Evolutionary conservation across 1,140 invertebrate species (phyloP), one percentile per base, ranked within the genome.

Genomic region (Drosophila athabasca): DNA sequence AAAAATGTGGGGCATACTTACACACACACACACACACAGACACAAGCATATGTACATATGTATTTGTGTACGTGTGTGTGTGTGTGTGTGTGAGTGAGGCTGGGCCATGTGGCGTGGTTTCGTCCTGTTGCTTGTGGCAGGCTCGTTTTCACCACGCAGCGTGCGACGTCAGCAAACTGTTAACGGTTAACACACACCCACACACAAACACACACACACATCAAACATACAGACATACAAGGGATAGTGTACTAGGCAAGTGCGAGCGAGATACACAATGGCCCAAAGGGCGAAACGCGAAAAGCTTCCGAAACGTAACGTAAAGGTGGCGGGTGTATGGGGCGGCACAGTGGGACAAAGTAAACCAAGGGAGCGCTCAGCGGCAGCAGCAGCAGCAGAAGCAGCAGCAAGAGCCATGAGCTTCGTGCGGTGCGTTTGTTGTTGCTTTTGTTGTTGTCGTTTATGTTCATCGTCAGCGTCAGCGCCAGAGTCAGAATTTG

Each of bases 71-170:
- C n/a, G n/a, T n/a, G n/a, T n/a, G n/a, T n/a, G 9, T 39, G 35
- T 11, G 9, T 35, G 9, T 39, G 35, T 39, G 35, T 13, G 35
- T 39, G 26, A 24, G 51, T 24, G 51, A 11, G 50, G 26, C 52
- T 29, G 35, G 41, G 45, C 41, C 48, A 41, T 39, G 49, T 72
- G 41, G 60, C 48, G 62, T 62, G 41, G 29, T 35, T 51, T 43
- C 62, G 66, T 73, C 81, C 81, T 87, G 81, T 85, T 85, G 82
- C 81, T 85, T 85, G 73, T 87, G 81, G 65, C 77, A 80, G 79
- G 35, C 35, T 13, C 68, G 82, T 80, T 68, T 68, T 73, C 39
- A 55, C 54, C 54, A 50, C 54, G 17, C 48, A 46, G 11, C 57
- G 50, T 62, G 53, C 76, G 76, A 82, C 79, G 79, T 82, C 79